Base-by-base conservation (phyloP, 2,888 invertebrate species). In the Drosophila tanythrix region DNA sequence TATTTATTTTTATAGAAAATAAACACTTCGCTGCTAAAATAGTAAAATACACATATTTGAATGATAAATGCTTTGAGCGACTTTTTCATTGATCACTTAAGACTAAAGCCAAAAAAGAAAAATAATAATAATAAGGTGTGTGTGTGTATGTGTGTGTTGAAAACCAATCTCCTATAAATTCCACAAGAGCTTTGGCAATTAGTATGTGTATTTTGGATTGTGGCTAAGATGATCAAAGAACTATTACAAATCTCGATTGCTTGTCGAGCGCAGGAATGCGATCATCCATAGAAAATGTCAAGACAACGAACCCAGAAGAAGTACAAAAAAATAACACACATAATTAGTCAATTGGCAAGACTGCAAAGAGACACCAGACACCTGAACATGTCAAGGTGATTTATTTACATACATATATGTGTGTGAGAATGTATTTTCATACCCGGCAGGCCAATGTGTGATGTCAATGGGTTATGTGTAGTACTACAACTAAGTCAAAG, bases 331-430 rank as follows among this genome's bases (percentile, higher is more conserved):
- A 5, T 29, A 8, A 25, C 11, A 31, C 43, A 57, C 58, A 60
- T 83, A 88, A 85, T 90, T 90, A 86, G 89, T 83, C 87, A 86
- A 66, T 48, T 27, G 58, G 25, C 36, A 48, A 35, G 57, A 40
- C 11, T 48, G 40, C 57, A 62, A 38, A 50, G 33, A 63, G 59
- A 31, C 48, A 55, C 48, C 76, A 80, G 78, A 78, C 90, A 90
- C 79, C 88, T 87, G 87, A 89, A 82, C 88, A 90, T 90, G 89
- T 84, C 90, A 87, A 89, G 90, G 88, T 62, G 57, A 61, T 72
- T 67, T 65, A 56, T 64, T 62, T 52, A 40, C 33, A 58, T 52
- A 40, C 33, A 58, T 69, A 69, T 68, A 29, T 57, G 40, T 18
- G 27, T 63, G 11, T 50, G 7, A 65, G 8, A 21, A 70, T 66